These are phyloP conservation scores for Periparus ater DNA, from an alignment of 2,797 vertebrate genomes.

Conservation along the genomic window DNA sequence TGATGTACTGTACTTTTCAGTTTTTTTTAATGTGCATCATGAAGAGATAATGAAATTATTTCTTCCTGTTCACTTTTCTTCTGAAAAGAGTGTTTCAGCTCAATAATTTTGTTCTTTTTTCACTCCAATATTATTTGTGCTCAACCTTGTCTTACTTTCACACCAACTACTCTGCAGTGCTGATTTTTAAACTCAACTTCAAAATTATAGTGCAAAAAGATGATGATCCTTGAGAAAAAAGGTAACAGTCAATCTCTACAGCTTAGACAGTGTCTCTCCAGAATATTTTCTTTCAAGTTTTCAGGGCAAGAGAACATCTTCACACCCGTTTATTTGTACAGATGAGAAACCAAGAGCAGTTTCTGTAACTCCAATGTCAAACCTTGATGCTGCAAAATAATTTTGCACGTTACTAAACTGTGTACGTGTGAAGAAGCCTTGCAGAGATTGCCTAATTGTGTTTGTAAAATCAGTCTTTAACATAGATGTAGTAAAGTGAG, in stretches of 20 bases:
- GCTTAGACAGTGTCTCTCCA: neutral
- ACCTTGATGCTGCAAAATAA: neutral
- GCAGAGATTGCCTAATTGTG: neutral
- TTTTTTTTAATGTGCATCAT: neutral
- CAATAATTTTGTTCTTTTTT: neutral
- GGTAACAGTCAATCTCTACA: neutral
- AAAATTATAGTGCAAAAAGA: neutral
- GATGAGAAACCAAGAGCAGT: neutral
- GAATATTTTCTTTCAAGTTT: neutral
- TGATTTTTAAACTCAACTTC: neutral
- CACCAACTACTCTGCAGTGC: neutral
- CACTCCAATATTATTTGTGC: neutral
- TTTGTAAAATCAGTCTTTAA: neutral
- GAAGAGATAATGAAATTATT: neutral
- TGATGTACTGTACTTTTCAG: neutral
- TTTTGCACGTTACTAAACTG: neutral
- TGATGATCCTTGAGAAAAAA: neutral
- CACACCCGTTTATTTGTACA: neutral
- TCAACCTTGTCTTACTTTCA: neutral
- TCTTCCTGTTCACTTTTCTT: neutral
- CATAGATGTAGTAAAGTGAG: neutral
- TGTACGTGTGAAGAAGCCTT: neutral
- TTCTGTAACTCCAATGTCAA: neutral
- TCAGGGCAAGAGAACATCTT: neutral
- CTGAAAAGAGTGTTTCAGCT: neutral